phyloP scores from a whole-genome alignment of 2,113 vertebrate genomes.

The Tragulus kanchil region DNA sequence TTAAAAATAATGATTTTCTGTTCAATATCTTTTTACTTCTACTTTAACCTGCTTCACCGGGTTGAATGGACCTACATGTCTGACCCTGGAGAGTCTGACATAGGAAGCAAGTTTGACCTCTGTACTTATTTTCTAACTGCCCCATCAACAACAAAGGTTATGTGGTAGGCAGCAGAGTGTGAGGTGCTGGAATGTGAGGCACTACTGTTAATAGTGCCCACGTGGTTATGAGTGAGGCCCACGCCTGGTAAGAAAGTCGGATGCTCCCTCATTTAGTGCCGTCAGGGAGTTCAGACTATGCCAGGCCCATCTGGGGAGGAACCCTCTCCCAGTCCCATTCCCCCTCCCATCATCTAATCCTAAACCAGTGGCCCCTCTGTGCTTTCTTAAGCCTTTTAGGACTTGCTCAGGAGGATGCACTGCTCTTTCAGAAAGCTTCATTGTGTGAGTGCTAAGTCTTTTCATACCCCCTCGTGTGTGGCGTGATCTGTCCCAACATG shows the following conservation, averaged over 20 bases:
- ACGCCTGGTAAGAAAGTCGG: not conserved
- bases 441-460: not conserved
- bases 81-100: not conserved
- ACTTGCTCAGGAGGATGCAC: not conserved
- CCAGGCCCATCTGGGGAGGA: not conserved
- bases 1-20: not conserved
- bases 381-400: not conserved
- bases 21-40: not conserved
- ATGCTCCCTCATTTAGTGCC: not conserved
- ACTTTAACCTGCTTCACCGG: not conserved
- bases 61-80: not conserved
- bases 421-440: not conserved
- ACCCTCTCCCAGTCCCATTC: not conserved
- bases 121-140: not conserved
- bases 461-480: not conserved
- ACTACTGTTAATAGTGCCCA: rapidly evolving
- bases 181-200: rapidly evolving
- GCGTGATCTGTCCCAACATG: not conserved
- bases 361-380: no score
- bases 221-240: not conserved
- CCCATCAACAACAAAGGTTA: not conserved
- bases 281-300: not conserved
- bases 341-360: not conserved
- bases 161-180: not conserved
- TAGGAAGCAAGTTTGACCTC: not conserved